Evolutionary conservation across 1,140 invertebrate species (phyloP).

Genomic region (Drosophila virilis): DNA sequence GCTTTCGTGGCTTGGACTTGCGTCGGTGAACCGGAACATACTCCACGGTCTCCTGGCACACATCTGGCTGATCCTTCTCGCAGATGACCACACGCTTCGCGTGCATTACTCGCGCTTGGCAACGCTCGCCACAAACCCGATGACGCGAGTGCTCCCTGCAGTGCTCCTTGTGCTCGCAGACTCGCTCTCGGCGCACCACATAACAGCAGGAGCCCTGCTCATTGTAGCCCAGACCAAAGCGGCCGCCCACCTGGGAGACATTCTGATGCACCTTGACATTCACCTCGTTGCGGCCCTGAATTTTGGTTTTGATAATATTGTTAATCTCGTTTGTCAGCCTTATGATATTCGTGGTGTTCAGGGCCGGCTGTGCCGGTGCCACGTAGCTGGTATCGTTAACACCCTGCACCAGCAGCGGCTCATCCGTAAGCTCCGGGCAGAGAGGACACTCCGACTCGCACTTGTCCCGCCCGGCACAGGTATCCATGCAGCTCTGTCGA

Average conservation of each 20-base stretch:
- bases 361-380: slow-evolving; percentile 21
- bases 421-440: slow-evolving; percentile 63
- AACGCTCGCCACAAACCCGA: slow-evolving; percentile 63
- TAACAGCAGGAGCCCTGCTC: slow-evolving; percentile 71
- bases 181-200: slow-evolving; percentile 48
- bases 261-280: slow-evolving; percentile 68
- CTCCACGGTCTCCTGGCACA: slow-evolving; percentile 60
- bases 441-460: slow-evolving; percentile 61
- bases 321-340: slow-evolving; percentile 71
- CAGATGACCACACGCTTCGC: slow-evolving; percentile 60
- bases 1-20: slow-evolving; percentile 2
- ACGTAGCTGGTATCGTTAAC: slow-evolving; percentile 65
- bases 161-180: slow-evolving; percentile 42
- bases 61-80: slow-evolving; percentile 28
- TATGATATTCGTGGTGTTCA: slow-evolving; percentile 76
- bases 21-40: slow-evolving; percentile 53
- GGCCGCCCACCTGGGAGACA: slow-evolving; percentile 66
- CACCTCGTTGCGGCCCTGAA: slow-evolving; percentile 55
- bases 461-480: slow-evolving; percentile 18
- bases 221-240: slow-evolving; percentile 70
- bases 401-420: slow-evolving; percentile 70
- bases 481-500: slow-evolving; percentile 46
- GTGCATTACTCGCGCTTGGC: slow-evolving; percentile 68
- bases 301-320: slow-evolving; percentile 68
- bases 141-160: slow-evolving; percentile 52